Evolutionary conservation across 2,888 invertebrate species (phyloP), one percentile per base, ranked within the genome.

Genomic region (Pecten maximus): DNA sequence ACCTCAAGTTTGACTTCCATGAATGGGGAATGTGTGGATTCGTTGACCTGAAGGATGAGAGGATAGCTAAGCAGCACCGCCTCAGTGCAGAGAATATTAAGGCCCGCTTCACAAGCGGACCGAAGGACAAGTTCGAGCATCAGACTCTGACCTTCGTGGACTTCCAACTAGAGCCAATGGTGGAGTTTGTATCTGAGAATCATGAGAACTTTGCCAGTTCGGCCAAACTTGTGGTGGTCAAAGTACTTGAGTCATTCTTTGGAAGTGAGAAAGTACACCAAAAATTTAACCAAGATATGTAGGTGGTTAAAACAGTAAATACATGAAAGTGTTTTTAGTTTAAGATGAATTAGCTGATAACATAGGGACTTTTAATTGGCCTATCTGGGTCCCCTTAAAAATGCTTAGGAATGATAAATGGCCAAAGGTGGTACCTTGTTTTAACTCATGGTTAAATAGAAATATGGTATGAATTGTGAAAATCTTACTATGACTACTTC

Each of bases 21-120:
- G 93, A 93, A 87, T 93, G 93, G 93, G 93, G 93, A 4, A 87
- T 93, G 40, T 93, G 93, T 88, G 93, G 93, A 0, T 93, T 92
- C 87, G 92, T 93, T 2, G 92, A 93, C 48, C 87, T 93, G 35
- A 91, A 87, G 8, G 92, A 92, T 88, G 88, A 91, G n/a, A 50
- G 92, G 28, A 90, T 93, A 6, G n/a, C 50, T n/a, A 40, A 23
- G 35, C 90, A 92, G 19, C 89, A 92, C 86, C 86, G 90, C 48
- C 54, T 93, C 4, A 92, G 91, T 89, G 91, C 91, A 15, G 88
- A 91, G 15, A 92, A 89, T 35, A 88, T 93, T 19, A 90, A 90
- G 88, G 91, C 90, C 8, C 90, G 89, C 15, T 93, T 93, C 40
- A 91, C 92, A 8, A 91, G 90, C 39, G 92, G 93, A 23, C 92